Percentiles rank a stretch among this genome's conserved stretches.
Evolutionary conservation across 2,888 invertebrate species (phyloP).

Genomic region (Papilio gigon): DNA sequence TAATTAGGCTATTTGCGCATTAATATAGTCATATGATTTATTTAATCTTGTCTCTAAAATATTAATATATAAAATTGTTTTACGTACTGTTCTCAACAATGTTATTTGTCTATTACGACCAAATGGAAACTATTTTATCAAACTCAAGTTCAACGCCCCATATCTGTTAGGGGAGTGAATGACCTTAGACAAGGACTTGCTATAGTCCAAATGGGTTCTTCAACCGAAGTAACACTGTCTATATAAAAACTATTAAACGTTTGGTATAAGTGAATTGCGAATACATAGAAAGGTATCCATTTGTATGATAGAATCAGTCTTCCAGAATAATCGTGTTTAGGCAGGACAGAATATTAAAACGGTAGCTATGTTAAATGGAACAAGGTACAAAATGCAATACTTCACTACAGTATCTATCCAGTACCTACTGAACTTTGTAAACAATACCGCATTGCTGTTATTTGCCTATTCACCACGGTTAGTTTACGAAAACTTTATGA

Average conservation of each 20-base stretch:
- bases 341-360: not conserved
- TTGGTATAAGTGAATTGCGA: not conserved
- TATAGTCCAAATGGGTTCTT: conserved; percentile 21
- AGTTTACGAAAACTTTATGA: conserved; percentile 43
- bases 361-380: not conserved
- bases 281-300: not conserved
- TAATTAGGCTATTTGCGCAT: too few species aligned
- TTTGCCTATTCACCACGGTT: conserved; percentile 49
- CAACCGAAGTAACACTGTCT: not conserved
- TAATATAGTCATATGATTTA: too few species aligned
- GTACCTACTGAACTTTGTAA: conserved; percentile 39
- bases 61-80: too few species aligned
- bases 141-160: conserved; percentile 14
- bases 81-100: not conserved
- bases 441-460: conserved; percentile 43
- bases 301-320: not conserved
- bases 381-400: not conserved
- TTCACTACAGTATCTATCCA: not conserved
- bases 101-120: not conserved
- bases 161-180: conserved; percentile 15
- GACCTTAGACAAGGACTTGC: conserved; percentile 26
- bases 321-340: not conserved
- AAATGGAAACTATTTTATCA: not conserved
- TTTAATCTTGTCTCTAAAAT: too few species aligned
- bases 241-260: not conserved